Conservation (phyloP, 2,888 invertebrate species). For the Himalopsyche anomala region DNA sequence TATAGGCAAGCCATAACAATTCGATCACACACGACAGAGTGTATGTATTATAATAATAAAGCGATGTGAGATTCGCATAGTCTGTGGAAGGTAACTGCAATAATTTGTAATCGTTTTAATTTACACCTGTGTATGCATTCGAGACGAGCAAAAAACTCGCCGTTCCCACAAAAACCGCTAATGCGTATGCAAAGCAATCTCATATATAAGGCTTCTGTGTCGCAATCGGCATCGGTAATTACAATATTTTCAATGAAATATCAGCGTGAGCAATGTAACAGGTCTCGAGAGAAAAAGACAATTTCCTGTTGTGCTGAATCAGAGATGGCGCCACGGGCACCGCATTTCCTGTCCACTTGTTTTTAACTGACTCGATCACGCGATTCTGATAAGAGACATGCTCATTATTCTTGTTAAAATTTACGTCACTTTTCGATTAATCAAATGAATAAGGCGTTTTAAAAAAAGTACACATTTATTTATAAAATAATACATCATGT, state of each 20-base stretch:
- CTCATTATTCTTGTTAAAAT: background rate
- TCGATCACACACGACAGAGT: background rate
- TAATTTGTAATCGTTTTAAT: background rate
- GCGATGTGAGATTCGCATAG: background rate
- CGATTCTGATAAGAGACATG: constrained; percentile 47
- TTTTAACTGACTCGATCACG: constrained; percentile 39
- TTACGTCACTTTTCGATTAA: too few species aligned
- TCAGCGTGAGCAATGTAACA: constrained; percentile 35
- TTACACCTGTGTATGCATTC: constrained; percentile 5
- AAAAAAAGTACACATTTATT: too few species aligned
- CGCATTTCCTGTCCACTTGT: constrained; percentile 53
- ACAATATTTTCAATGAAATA: constrained; percentile 41
- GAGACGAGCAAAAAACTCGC: background rate
- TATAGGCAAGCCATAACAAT: too few species aligned
- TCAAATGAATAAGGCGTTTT: too few species aligned
- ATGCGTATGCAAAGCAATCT: constrained; percentile 27
- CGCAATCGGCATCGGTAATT: constrained; percentile 40
- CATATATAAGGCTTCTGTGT: constrained; percentile 20
- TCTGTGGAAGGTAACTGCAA: background rate
- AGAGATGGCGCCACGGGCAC: constrained; percentile 55
- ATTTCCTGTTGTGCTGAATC: constrained; percentile 57
- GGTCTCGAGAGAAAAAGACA: constrained; percentile 50
- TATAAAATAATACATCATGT: too few species aligned
- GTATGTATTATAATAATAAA: background rate
- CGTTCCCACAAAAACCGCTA: constrained; percentile 12